Evolutionary conservation across 2,888 invertebrate species (phyloP).

Genomic region (Nipponacmea schrenckii): DNA sequence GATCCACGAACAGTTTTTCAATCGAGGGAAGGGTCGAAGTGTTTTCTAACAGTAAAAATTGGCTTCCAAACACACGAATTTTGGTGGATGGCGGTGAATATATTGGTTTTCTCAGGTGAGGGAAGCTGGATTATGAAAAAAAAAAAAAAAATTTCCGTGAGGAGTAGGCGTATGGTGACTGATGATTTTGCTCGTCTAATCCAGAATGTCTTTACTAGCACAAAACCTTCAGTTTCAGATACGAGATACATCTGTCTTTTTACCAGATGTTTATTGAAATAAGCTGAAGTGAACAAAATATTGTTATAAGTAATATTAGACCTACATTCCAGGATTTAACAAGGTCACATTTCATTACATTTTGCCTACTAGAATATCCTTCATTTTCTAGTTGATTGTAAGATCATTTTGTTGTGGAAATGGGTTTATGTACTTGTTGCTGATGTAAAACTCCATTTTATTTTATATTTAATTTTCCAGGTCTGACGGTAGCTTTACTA

Average conservation of each 20-base stretch:
- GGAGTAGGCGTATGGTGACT: too few species aligned
- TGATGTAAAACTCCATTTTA: background rate
- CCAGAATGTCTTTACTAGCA: background rate
- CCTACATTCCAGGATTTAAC: too few species aligned
- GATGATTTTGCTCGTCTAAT: background rate
- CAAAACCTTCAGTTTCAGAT: background rate
- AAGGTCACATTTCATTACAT: too few species aligned
- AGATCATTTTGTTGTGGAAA: background rate
- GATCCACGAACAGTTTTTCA: constrained; percentile 40
- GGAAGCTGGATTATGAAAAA: background rate
- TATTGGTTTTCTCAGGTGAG: constrained; percentile 81
- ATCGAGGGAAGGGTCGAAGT: constrained; percentile 64
- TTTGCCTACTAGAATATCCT: background rate
- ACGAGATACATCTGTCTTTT: too few species aligned
- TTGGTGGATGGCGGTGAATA: constrained; percentile 90
- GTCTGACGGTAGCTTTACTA: constrained; percentile 89
- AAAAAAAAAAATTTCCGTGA: background rate
- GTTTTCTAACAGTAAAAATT: constrained; percentile 61
- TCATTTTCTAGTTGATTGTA: background rate
- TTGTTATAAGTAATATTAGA: too few species aligned
- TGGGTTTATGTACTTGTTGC: background rate
- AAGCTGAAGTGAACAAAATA: too few species aligned
- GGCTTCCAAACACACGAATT: constrained; percentile 60
- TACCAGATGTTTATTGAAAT: too few species aligned
- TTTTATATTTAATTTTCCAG: constrained; percentile 68